These are phyloP conservation scores for Sebastes matsubarae DNA, from an alignment of 2,797 vertebrate species.

Conservation along the genomic window DNA sequence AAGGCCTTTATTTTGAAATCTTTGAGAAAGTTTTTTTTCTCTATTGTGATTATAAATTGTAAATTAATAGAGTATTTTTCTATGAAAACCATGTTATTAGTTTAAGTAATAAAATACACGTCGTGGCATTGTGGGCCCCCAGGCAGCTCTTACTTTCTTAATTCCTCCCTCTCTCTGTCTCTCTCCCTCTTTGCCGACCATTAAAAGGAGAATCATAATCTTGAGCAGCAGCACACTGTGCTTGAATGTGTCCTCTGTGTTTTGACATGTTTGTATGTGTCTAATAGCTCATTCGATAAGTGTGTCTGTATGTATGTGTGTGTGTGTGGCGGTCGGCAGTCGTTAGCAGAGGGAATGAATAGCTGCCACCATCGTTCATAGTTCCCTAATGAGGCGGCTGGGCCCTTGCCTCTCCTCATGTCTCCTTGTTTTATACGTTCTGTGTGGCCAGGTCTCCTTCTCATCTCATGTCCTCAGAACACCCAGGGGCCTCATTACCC, in stretches of 20 bases:
- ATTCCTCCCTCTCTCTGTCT: conserved; percentile 6
- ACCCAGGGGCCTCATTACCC: conserved; percentile 77
- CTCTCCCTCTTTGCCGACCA: conserved; percentile 22
- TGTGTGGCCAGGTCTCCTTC: conserved; percentile 72
- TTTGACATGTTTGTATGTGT: conserved; percentile 48
- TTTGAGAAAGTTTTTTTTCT: no score
- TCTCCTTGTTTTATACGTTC: conserved; percentile 59
- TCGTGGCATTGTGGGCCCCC: not conserved
- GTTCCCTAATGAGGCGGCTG: conserved; percentile 73
- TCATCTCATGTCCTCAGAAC: conserved; percentile 69
- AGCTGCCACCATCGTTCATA: conserved; percentile 60
- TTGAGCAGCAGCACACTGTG: conserved; percentile 24
- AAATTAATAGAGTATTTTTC: not conserved
- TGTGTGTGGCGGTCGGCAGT: conserved; percentile 34
- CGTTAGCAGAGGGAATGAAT: conserved; percentile 72
- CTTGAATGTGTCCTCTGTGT: conserved; percentile 54
- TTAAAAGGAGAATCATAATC: conserved; percentile 54
- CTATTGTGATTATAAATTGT: not conserved
- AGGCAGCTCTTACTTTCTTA: conserved; percentile 31
- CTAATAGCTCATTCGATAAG: conserved; percentile 23
- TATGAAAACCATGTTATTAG: not conserved
- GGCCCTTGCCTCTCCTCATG: conserved; percentile 52
- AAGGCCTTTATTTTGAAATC: not conserved
- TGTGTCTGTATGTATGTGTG: conserved; percentile 30
- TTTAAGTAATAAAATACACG: not conserved